A percentile compares a stretch with the other conserved stretches of the same genome.
Conservation (phyloP, 2,888 invertebrate species). For the Andricus quercusramuli region DNA sequence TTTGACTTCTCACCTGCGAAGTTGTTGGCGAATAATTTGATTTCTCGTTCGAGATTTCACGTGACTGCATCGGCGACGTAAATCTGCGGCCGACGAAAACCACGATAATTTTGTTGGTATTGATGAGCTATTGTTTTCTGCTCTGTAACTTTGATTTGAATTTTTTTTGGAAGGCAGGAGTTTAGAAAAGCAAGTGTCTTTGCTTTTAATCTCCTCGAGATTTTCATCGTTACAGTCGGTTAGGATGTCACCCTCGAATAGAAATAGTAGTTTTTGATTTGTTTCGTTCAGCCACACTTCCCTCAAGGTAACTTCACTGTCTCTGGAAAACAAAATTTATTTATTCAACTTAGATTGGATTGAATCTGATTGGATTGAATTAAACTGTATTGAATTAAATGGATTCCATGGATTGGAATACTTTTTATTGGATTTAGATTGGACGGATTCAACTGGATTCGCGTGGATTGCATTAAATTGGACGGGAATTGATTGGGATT, state of each 20-base stretch:
- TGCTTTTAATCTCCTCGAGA: conserved; percentile 41
- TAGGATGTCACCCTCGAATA: conserved; percentile 70
- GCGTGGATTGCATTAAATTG: too few relatives aligned
- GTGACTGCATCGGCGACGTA: conserved; percentile 64
- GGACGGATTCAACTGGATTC: too few relatives aligned
- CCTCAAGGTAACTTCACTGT: conserved; percentile 68
- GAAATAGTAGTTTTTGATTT: conserved; percentile 67
- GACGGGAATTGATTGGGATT: too few relatives aligned
- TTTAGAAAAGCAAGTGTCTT: conserved; percentile 38
- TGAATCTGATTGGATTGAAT: too few relatives aligned
- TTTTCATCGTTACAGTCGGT: conserved; percentile 70
- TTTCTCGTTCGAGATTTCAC: conserved; percentile 57
- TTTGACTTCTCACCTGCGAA: conserved; percentile 54
- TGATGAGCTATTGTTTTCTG: conserved; percentile 50
- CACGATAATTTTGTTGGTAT: conserved; percentile 64
- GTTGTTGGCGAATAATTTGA: conserved; percentile 51
- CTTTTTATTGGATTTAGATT: too few relatives aligned
- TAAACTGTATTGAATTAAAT: too few relatives aligned
- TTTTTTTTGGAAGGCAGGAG: conserved; percentile 16
- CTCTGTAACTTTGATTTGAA: conserved; percentile 31
- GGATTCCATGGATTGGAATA: too few relatives aligned
- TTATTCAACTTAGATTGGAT: too few relatives aligned
- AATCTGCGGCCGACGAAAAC: conserved; percentile 65
- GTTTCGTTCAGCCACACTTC: conserved; percentile 67
- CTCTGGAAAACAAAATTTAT: conserved; percentile 58